These are phyloP conservation scores for Ochropleura leucogaster DNA, from an alignment of 2,888 invertebrate genomes.

Conservation along the genomic window DNA sequence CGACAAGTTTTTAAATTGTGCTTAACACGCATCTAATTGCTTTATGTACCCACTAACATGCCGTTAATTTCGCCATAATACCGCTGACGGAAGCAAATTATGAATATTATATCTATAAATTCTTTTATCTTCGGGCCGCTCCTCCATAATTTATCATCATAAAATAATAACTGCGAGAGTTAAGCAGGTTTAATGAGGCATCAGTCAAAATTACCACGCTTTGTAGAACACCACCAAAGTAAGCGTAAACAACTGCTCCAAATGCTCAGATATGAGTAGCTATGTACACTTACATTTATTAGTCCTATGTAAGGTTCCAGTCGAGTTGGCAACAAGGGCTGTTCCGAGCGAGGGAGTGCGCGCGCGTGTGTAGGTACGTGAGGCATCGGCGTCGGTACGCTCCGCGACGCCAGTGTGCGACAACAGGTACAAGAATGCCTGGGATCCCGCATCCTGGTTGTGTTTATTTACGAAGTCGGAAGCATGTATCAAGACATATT, in stretches of 20 bases:
- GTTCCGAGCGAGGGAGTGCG: conserved; percentile 67
- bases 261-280: conserved; percentile 71
- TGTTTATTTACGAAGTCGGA: conserved; percentile 54
- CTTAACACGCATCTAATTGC: conserved; percentile 71
- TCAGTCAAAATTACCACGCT: conserved; percentile 76
- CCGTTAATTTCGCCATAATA: conserved; percentile 77
- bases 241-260: conserved; percentile 70
- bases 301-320: conserved; percentile 77
- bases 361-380: conserved; percentile 59
- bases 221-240: conserved; percentile 70
- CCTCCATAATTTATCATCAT: conserved; percentile 80
- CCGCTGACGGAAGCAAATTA: conserved; percentile 76
- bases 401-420: conserved; percentile 45
- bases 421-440: conserved; percentile 53
- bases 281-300: conserved; percentile 67
- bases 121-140: conserved; percentile 77
- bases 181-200: conserved; percentile 83
- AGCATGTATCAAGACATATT: conserved; percentile 37
- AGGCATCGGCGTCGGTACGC: conserved; percentile 24
- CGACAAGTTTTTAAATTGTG: conserved; percentile 68
- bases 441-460: conserved; percentile 40
- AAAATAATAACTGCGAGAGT: conserved; percentile 81
- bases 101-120: conserved; percentile 80
- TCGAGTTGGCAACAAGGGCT: conserved; percentile 74
- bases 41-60: conserved; percentile 73